Base-by-base conservation (phyloP, 2,888 invertebrate species). In the Yponomeuta malinellus region DNA sequence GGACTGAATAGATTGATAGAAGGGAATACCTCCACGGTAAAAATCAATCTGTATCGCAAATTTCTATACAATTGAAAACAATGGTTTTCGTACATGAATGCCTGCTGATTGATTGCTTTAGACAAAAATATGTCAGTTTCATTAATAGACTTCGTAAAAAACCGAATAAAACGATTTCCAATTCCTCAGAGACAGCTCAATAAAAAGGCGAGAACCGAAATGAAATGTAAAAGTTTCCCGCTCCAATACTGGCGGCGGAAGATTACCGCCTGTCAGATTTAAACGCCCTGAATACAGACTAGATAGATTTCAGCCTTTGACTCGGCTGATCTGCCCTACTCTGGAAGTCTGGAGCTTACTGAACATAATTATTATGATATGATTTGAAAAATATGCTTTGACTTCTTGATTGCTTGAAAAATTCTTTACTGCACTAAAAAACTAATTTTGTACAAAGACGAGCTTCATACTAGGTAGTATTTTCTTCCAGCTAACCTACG, bases 241-340 rank as follows among this genome's bases (percentile, higher is more conserved):
- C 52, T 59, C 15, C 52, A 15, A 59, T 59, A 59, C 15, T 15
- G 52, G 15, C 52, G 52, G 52, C 52, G 52, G 15, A 59, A 59
- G 52, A 59, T 59, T 59, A 59, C 52, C 52, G 52, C 52, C 52
- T 59, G 52, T 59, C 52, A 59, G 52, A 59, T 59, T 59, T 59
- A 59, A 59, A 59, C 52, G 52, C 5, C 52, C 52, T 59, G 52
- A 59, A 59, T 59, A 59, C 52, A 59, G 52, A 59, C 52, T 15
- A 59, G 52, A 59, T 59, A 59, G 52, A 59, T 59, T 59, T 59
- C 52, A 59, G 15, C 52, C 15, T 59, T 59, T 59, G 15, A 59
- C 52, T 59, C 52, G 52, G 52, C 52, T 15, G 52, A 59, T 15
- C 52, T 59, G 15, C 15, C 52, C 15, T 59, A 59, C 52, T 59